Evolutionary conservation across 2,113 vertebrate genomes (phyloP).

Genomic region (Orientallactaga bullata): DNA sequence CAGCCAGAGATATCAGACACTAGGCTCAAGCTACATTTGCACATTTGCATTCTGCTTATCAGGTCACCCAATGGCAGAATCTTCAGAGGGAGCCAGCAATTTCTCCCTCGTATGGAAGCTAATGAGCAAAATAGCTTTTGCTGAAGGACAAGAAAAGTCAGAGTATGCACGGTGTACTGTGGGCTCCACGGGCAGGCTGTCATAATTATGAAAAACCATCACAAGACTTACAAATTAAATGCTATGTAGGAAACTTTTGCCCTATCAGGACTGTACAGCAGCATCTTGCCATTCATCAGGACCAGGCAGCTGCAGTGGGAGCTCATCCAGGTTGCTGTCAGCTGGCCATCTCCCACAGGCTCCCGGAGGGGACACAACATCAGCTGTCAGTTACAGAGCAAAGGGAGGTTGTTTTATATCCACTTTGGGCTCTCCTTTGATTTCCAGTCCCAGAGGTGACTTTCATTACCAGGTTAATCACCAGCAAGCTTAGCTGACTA

Average conservation of each 20-base stretch:
- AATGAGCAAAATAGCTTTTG: slow-evolving; percentile 76
- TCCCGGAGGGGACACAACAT: slow-evolving; percentile 75
- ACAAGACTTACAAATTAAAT: slow-evolving; percentile 59
- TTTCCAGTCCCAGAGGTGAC: slow-evolving; percentile 81
- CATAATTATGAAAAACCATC: slow-evolving; percentile 67
- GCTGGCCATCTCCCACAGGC: slow-evolving; percentile 57
- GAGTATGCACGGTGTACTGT: not conserved
- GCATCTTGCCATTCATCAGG: slow-evolving; percentile 26
- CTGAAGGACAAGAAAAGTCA: slow-evolving; percentile 68
- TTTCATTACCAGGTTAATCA: slow-evolving; percentile 84
- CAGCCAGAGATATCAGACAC: not conserved
- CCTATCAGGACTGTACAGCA: not conserved
- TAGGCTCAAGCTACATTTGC: slow-evolving; percentile 12
- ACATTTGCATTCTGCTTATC: slow-evolving; percentile 81
- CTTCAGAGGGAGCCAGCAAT: slow-evolving; percentile 75
- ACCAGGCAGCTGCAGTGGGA: not conserved
- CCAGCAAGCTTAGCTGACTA: slow-evolving; percentile 71
- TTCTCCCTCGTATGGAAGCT: slow-evolving; percentile 72
- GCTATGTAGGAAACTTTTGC: slow-evolving; percentile 31
- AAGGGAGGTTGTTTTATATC: slow-evolving; percentile 66
- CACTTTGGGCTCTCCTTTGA: slow-evolving; percentile 72
- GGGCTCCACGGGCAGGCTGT: slow-evolving; percentile 69
- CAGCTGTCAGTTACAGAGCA: slow-evolving; percentile 72
- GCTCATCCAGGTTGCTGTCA: not conserved
- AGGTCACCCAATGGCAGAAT: slow-evolving; percentile 70